phyloP scores from a whole-genome alignment of 2,113 vertebrate species.

The Varanus salvator region DNA sequence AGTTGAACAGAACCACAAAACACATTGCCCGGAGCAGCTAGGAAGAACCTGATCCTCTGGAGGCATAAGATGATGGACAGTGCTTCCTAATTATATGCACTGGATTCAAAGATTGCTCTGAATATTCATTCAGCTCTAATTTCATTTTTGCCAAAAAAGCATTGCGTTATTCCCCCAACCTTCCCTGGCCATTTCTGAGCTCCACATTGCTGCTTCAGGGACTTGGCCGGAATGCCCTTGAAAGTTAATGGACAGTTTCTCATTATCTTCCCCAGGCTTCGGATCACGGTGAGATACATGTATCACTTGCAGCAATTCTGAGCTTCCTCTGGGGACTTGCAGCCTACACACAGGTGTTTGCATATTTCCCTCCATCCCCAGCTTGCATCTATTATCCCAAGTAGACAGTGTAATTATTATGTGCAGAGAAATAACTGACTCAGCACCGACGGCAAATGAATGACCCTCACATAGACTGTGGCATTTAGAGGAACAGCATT shows the following conservation, averaged over 20 bases:
- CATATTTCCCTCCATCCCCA: background rate
- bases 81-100: conserved; percentile 4
- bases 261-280: background rate
- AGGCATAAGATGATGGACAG: background rate
- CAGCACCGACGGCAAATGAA: conserved; percentile 57
- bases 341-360: background rate
- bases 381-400: conserved; percentile 38
- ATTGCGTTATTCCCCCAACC: background rate
- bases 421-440: conserved; percentile 54
- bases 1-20: background rate
- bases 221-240: conserved; percentile 7
- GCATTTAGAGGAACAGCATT: conserved; percentile 40
- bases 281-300: background rate
- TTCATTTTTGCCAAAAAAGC: conserved; percentile 3
- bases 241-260: conserved; percentile 12
- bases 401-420: conserved; percentile 50
- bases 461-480: conserved; percentile 22
- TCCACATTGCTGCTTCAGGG: background rate
- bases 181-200: background rate
- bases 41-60: background rate
- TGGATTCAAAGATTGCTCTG: conserved; percentile 10
- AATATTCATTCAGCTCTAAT: conserved; percentile 26
- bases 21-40: background rate
- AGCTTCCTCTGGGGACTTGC: conserved; percentile 1
- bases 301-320: background rate